Base-by-base conservation (phyloP, 2,113 vertebrate genomes). In the Phaethornis superciliosus region DNA sequence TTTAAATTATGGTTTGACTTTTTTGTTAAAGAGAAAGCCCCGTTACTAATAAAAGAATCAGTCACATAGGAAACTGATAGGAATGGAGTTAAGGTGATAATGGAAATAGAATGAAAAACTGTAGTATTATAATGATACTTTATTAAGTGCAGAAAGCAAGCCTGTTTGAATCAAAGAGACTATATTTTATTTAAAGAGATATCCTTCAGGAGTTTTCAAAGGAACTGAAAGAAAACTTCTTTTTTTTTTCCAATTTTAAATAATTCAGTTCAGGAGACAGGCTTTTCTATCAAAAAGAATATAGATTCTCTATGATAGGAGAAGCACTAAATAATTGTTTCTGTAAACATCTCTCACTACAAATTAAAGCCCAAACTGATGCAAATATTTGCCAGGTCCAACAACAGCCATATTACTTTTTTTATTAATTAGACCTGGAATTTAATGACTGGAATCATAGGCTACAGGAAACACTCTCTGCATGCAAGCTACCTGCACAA, bases 251-350 rank as follows among this genome's bases (percentile, higher is more conserved):
- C 49, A 69, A 23, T 75, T 87, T 81, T 89, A 91, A 89, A 92
- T 72, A 85, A 87, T 64, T 51, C 24, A n/a, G 24, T 67, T 92
- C 33, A 62, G 40, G 20, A 89, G 59, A 94, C 4, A 54, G 33
- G 21, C 26, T 32, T 91, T 91, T 82, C 84, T 42, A 79, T 85
- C 32, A 89, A 87, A 94, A 95, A 81, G 30, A 86, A 89, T 87
- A 80, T 83, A 74, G 83, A 26, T 35, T 89, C 24, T 52, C 93
- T 86, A 79, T 93, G 55, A 80, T 88, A 88, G 81, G 21, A 70
- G 23, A 81, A 89, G 32, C 30, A 83, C 74, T 89, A 81, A 81
- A 56, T 86, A 85, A 89, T 86, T 40, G n/a, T 68, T 71, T 92
- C 64, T 67, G 40, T 89, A 95, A 96, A 88, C 24, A 72, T 11